Evolutionary conservation across 1,140 invertebrate species (phyloP), one percentile per base, ranked within the genome.

Genomic region (Pantala flavescens): DNA sequence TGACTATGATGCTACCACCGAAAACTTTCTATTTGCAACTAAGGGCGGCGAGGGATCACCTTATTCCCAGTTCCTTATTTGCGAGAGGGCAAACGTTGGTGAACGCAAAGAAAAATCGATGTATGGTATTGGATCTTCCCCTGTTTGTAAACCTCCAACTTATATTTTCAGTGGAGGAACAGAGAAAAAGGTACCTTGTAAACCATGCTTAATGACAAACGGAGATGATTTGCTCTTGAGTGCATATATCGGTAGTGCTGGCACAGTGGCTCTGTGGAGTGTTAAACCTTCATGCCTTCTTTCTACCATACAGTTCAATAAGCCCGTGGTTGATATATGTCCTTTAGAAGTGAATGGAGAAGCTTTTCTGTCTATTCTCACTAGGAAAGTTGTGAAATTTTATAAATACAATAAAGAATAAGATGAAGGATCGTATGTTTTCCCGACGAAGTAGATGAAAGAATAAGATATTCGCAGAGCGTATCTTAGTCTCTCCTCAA

Each of bases 171-270:
- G 85, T 55, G 90, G 88, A 3, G 88, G 90, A 3, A 84, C 81
- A 23, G 84, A 84, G 70, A 89, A 90, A 76, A 87, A 86, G 7
- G 79, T 88, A 23, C 82, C 93, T 72, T 86, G 88, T 3, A 84
- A 87, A 71, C 86, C 89, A 0, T 86, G 85, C 71, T 84, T 90
- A 36, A 78, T 91, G 74, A 74, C 79, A n/a, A 83, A 84, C 74
- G 80, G 83, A 21, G 80, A 84, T 73, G 84, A 87, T 71, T 84
- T 87, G 0, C 82, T 91, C 77, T 85, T 92, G 0, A 87, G 88
- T 23, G 88, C 88, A 0, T 86, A 90, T 78, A 86, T 90, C 75
- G 90, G 92, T 80, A 87, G 86, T 74, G 84, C 80, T 0, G 87
- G 85, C 9, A 82, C 83, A 24, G 80, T 91, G 36, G 85, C 84